Evolutionary conservation across 2,797 vertebrate species (phyloP), one percentile per base, ranked within the genome.

Genomic region (Rhyacichthys aspro): DNA sequence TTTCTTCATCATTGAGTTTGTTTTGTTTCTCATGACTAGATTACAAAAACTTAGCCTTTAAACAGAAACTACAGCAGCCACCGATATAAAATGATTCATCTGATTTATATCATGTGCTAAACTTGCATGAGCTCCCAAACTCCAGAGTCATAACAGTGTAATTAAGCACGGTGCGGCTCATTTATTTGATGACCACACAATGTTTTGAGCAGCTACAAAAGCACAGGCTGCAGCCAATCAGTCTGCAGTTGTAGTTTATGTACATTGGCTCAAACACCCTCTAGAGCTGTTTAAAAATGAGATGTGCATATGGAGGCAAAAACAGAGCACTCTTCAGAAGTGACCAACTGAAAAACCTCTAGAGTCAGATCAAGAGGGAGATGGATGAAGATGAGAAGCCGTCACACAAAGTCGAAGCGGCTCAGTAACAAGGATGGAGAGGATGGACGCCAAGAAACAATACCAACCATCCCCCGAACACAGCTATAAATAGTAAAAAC

Each of bases 171-270:
- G 57, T 36, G 0, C 11, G 18, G 8, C 45, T 59, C 14, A 16
- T 65, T 18, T 53, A 42, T 70, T 64, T 81, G 67, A 79, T 68
- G 64, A 44, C 45, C 42, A 45, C 16, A 1, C 43, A 37, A 49
- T 74, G 50, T 74, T 78, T 70, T 41, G 19, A 63, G 11, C 56
- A 63, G 41, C 55, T 75, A 69, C 59, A 79, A 33, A 58, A 47
- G 17, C 54, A 41, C 16, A 56, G 16, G 45, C 44, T 28, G n/a
- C 5, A 46, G 42, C 16, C 42, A 67, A 77, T 74, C 45, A 61
- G 8, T 76, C 53, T 59, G n/a, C 37, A 79, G 66, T 46, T 67
- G 14, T 18, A 23, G 18, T 70, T 78, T 74, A 65, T 84, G 58
- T 78, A 19, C 70, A 72, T 83, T 79, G 74, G 76, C 78, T 66